phyloP scores from a whole-genome alignment of 2,888 invertebrate species.

The Drosophila fungiperda region DNA sequence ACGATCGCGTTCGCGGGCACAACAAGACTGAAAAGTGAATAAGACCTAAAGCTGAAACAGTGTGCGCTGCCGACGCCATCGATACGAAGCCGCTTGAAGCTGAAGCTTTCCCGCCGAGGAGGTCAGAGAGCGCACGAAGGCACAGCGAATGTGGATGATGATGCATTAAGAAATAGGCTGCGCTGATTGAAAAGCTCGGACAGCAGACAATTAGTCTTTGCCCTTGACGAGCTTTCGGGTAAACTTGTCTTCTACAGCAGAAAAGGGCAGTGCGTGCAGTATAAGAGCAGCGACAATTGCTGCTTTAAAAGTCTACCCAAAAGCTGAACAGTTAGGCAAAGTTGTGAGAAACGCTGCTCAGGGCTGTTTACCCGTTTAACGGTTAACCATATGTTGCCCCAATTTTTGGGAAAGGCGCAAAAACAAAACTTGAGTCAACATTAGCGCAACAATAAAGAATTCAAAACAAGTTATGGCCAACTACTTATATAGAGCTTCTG shows the following conservation, averaged over 20 bases:
- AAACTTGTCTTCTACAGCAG: constrained; percentile 3
- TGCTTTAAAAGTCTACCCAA: constrained; percentile 1
- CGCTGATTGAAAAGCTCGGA: constrained; percentile 32
- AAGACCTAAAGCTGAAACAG: constrained; percentile 54
- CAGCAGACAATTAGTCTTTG: constrained; percentile 25
- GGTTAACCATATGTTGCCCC: constrained; percentile 37
- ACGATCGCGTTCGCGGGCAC: constrained; percentile 65
- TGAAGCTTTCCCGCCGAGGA: constrained; percentile 56
- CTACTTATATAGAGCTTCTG: constrained; percentile 25
- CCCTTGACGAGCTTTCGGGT: constrained; percentile 33
- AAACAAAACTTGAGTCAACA: constrained; percentile 52
- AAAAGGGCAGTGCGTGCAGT: constrained; percentile 10
- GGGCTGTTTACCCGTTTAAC: constrained; percentile 25
- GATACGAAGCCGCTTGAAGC: constrained; percentile 34
- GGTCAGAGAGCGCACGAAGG: constrained; percentile 71
- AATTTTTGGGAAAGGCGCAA: constrained; percentile 42
- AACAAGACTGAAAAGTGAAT: constrained; percentile 53
- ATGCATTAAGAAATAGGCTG: constrained; percentile 30
- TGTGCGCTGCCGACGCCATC: constrained; percentile 37
- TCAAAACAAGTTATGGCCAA: constrained; percentile 59
- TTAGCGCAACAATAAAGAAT: constrained; percentile 51
- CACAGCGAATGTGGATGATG: constrained; percentile 7
- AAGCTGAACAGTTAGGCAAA: constrained; percentile 16
- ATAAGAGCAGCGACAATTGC: constrained; percentile 3
- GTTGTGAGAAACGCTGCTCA: neutral